These are phyloP conservation scores for Premnoplex brunnescens DNA, from an alignment of 2,797 vertebrate species.

Conservation along the genomic window DNA sequence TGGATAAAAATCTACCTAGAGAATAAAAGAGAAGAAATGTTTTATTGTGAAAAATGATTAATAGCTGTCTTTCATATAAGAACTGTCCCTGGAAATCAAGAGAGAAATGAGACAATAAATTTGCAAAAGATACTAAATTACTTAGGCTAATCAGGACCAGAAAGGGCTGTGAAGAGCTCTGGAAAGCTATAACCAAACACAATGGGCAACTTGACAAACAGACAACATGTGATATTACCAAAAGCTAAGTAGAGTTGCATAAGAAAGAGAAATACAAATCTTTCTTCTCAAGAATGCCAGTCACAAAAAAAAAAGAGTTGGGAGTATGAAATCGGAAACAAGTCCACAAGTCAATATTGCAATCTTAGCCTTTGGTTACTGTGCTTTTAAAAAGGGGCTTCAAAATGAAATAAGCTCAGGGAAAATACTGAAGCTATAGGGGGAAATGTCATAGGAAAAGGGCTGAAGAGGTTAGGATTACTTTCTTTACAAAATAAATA, in stretches of 20 bases:
- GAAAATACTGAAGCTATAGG: background rate
- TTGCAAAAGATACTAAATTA: background rate
- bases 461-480: background rate
- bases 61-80: background rate
- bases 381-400: background rate
- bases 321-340: background rate
- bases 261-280: background rate
- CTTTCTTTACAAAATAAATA: background rate
- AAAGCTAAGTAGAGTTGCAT: background rate
- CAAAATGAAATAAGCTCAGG: background rate
- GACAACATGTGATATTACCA: background rate
- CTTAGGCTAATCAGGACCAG: background rate
- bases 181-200: background rate
- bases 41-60: background rate
- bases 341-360: background rate
- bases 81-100: background rate
- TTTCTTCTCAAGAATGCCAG: background rate
- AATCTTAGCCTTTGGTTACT: background rate
- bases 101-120: background rate
- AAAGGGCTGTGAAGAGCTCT: background rate
- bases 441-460: background rate
- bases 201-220: background rate
- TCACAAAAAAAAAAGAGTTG: background rate
- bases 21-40: background rate
- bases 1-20: background rate